Evolutionary conservation across 2,113 vertebrate genomes (phyloP), one percentile per base, ranked within the genome.

Genomic region (Mustela nigripes): DNA sequence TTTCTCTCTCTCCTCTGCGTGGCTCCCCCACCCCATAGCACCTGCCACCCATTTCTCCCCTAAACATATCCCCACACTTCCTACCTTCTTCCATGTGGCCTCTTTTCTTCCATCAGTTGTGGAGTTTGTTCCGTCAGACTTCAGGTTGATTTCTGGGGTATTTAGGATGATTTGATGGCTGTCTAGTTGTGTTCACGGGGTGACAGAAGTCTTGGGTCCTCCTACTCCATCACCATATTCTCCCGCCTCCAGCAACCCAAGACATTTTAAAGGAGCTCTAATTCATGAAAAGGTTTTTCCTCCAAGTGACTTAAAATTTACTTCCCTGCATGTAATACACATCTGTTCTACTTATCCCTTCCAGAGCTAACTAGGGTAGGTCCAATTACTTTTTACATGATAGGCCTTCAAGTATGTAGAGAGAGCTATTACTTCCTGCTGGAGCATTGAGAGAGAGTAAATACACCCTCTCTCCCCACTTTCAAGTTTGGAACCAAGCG

Each of bases 321-420:
- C 28, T 78, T 83, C 33, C 60, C n/a, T 86, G 39, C 31, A 88
- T 22, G 39, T 83, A 26, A 93, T 33, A 60, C 39, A 83, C 42
- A 62, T 83, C 78, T 78, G 21, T 92, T 53, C 48, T 87, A 74
- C 18, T 80, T 63, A 62, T 50, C 42, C 12, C 53, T 91, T 94
- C 65, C 31, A 53, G 28, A 56, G 56, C 76, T 82, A 82, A 65
- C 82, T 22, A 48, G 33, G 33, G 48, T 87, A 36, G 42, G 50
- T 60, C 36, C 39, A 67, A 33, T 76, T 60, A 88, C 89, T 48
- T 87, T 87, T 91, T 14, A 86, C 18, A 67, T 36, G 14, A 36
- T 88, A 85, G 63, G 60, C 21, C 83, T 92, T 83, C 78, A 95
- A 31, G 81, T 69, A 92, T 56, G 36, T 87, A 88, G 74, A 76